Base-by-base conservation (phyloP, 2,888 invertebrate genomes). In the Fragum whitleyi region DNA sequence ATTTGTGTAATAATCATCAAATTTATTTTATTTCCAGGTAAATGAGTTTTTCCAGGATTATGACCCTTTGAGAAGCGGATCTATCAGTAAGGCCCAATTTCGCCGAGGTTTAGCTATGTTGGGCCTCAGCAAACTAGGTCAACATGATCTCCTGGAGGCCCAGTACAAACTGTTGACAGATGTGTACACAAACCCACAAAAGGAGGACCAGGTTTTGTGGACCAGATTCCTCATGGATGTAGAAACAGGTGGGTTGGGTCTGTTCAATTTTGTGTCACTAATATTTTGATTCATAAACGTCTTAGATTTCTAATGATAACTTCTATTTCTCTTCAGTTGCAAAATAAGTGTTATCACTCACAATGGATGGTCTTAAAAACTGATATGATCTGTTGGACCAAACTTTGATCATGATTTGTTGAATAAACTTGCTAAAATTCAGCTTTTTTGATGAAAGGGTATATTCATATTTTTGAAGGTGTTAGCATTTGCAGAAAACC, bases 1-100 rank as follows among this genome's bases (percentile, higher is more conserved):
- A n/a, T n/a, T n/a, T n/a, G n/a, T n/a, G n/a, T n/a, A n/a, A n/a
- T n/a, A n/a, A n/a, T n/a, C n/a, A n/a, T n/a, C n/a, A n/a, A n/a
- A n/a, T n/a, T 36, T 36, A 9, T 57, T 11, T 26, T 9, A 14
- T 57, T 42, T 65, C 1, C 76, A 94, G 93, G 90, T 92, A 9
- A 87, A 81, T 70, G 93, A 93, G 74, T 93, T 87, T 81, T 94
- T 94, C 83, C 89, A 93, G 84, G 94, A 94, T 85, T 94, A 92
- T 86, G 94, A 94, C 79, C 90, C 91, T 0, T 88, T 94, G 29
- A 89, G 93, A 26, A 91, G 89, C 81, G 93, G 93, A 21, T 91
- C 90, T 16, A 93, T 94, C 83, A 92, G 91, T 72, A 92, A 92
- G 75, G 62, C 86, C 47, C 94, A 92, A 85, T 94, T 94, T 87